Conservation (phyloP, 1,140 invertebrate genomes). For the Pseudomyrmex dendroicus region DNA sequence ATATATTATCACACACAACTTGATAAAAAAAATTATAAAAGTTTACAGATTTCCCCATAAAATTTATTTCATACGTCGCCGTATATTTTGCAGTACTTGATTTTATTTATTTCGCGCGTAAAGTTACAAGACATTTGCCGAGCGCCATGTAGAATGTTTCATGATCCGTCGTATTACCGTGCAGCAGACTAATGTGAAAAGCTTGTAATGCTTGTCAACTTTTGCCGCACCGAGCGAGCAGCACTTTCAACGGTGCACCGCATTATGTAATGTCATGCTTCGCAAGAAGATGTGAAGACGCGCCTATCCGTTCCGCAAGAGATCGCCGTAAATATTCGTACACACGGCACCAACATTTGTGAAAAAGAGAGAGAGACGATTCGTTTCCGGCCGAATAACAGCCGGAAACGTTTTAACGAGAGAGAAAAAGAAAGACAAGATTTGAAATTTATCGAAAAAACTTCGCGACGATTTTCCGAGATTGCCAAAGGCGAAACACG, state of each 20-base stretch:
- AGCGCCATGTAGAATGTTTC: constrained; percentile 26
- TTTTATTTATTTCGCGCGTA: constrained; percentile 16
- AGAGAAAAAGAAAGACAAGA: background rate
- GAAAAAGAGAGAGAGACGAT: background rate
- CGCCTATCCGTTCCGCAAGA: background rate
- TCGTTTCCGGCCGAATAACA: constrained; percentile 2
- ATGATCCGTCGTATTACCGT: background rate
- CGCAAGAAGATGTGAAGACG: constrained; percentile 7
- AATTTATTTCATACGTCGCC: background rate
- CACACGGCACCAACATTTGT: background rate
- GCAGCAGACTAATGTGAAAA: constrained; percentile 47
- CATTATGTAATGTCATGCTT: constrained; percentile 19
- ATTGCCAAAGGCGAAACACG: constrained; percentile 13
- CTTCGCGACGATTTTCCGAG: background rate
- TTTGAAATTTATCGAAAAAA: constrained; percentile 33
- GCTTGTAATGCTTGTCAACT: constrained; percentile 40
- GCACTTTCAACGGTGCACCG: constrained; percentile 16
- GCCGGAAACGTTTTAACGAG: constrained; percentile 18
- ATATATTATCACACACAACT: no score
- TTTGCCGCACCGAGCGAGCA: constrained; percentile 14
- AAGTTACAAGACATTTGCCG: constrained; percentile 24
- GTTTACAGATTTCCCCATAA: background rate
- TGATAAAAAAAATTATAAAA: background rate
- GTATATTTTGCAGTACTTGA: background rate
- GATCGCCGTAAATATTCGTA: constrained; percentile 29